Conservation (phyloP, 2,113 vertebrate species). For the Microcebus jonahi region DNA sequence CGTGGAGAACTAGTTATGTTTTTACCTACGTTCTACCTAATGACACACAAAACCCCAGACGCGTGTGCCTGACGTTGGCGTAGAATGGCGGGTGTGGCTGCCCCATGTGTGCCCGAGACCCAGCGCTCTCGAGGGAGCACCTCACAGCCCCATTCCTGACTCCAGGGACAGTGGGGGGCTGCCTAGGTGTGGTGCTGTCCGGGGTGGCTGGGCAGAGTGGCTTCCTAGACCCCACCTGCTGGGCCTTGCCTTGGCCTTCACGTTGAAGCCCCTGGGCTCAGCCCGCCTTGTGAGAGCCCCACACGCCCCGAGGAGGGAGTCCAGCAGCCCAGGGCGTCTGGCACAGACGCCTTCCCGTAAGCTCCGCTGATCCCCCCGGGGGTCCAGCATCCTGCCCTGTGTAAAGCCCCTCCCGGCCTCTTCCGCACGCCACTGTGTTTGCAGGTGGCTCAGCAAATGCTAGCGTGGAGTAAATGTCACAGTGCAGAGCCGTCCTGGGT, state of each 20-base stretch:
- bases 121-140: accelerated
- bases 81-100: too few relatives aligned
- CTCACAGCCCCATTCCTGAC: not conserved
- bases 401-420: not conserved
- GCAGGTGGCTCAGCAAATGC: conserved; percentile 66
- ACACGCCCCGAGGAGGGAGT: not conserved
- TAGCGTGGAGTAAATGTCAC: conserved; percentile 65
- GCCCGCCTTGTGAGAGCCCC: not conserved
- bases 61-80: too few relatives aligned
- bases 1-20: not conserved
- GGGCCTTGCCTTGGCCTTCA: not conserved
- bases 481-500: not conserved
- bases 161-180: accelerated
- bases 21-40: not conserved
- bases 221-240: too few relatives aligned
- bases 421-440: not conserved
- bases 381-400: not conserved
- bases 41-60: not conserved
- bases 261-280: not conserved
- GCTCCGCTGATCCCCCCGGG: not conserved
- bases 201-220: not conserved
- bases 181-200: too few relatives aligned
- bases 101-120: not conserved
- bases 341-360: not conserved
- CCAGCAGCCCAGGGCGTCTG: not conserved